A percentile compares a stretch with the other conserved stretches of the same genome.
These are phyloP conservation scores for Maniola jurtina DNA, from an alignment of 1,140 invertebrate genomes.

Conservation along the genomic window DNA sequence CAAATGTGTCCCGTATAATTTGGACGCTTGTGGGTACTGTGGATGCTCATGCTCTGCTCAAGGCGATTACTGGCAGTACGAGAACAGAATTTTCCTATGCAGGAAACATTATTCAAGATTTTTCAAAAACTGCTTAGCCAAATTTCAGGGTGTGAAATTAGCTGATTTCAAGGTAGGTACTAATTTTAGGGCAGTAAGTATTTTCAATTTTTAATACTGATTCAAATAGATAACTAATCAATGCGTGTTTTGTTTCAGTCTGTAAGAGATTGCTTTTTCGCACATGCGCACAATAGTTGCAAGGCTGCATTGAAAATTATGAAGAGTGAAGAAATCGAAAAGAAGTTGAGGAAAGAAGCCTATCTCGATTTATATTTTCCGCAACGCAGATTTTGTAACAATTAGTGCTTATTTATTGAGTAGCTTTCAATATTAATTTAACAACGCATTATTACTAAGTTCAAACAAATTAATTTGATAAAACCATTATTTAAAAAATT, in stretches of 20 bases:
- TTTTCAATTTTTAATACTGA: not conserved
- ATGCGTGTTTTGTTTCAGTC: slow-evolving; percentile 53
- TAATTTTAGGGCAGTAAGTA: not conserved
- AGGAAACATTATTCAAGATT: slow-evolving; percentile 63
- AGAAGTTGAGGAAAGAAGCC: slow-evolving; percentile 73
- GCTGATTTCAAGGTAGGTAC: slow-evolving; percentile 68
- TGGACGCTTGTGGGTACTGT: slow-evolving; percentile 67
- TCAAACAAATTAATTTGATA: not conserved
- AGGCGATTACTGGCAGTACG: slow-evolving; percentile 77
- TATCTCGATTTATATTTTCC: slow-evolving; percentile 74
- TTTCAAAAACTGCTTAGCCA: slow-evolving; percentile 62
- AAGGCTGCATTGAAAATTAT: slow-evolving; percentile 75
- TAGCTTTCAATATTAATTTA: not conserved
- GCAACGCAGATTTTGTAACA: slow-evolving; percentile 58
- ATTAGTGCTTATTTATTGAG: slow-evolving; percentile 24
- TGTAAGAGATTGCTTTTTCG: slow-evolving; percentile 74
- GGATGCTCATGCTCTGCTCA: slow-evolving; percentile 68
- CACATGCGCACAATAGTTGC: slow-evolving; percentile 74
- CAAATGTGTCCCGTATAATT: slow-evolving; percentile 76
- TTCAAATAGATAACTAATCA: not conserved
- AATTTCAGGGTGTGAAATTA: slow-evolving; percentile 64
- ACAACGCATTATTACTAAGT: not conserved
- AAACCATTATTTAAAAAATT: no score
- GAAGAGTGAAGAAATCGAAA: slow-evolving; percentile 69
- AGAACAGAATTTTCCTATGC: slow-evolving; percentile 74